Conservation (phyloP, 2,113 vertebrate genomes). For the Todiramphus saurophagus region DNA sequence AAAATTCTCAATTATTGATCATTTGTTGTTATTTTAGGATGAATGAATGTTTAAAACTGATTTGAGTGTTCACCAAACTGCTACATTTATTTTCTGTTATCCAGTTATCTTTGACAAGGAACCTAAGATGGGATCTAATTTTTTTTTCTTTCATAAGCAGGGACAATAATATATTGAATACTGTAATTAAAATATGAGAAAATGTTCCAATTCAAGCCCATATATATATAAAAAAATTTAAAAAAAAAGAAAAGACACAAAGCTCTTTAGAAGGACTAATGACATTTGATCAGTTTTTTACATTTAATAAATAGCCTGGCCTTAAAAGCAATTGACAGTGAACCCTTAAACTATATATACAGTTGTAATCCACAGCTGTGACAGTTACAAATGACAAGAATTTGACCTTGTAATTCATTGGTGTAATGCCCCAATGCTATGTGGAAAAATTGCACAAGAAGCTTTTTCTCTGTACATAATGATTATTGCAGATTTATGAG, state of each 20-base stretch:
- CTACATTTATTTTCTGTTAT: neutral
- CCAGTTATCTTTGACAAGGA: neutral
- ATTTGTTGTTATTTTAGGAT: neutral
- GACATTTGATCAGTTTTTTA: neutral
- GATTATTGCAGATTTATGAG: slow-evolving; percentile 48
- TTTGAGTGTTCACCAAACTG: neutral
- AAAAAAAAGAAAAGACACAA: neutral
- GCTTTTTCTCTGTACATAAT: slow-evolving; percentile 1
- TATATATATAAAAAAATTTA: neutral
- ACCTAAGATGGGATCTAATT: neutral
- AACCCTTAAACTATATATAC: neutral
- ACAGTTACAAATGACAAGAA: slow-evolving; percentile 42
- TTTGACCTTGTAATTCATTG: slow-evolving; percentile 40
- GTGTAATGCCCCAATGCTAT: neutral
- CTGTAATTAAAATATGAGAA: neutral
- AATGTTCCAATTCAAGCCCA: neutral
- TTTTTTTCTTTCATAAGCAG: neutral
- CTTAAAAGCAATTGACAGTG: slow-evolving; percentile 1
- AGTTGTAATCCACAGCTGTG: slow-evolving; percentile 25
- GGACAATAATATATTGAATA: neutral
- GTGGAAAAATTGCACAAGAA: slow-evolving; percentile 41
- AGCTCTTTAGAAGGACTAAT: neutral
- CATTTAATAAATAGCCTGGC: neutral
- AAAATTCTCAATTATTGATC: neutral
- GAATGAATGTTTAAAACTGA: neutral